Conservation (phyloP, 2,888 invertebrate species). For the Abscondita cerata region DNA sequence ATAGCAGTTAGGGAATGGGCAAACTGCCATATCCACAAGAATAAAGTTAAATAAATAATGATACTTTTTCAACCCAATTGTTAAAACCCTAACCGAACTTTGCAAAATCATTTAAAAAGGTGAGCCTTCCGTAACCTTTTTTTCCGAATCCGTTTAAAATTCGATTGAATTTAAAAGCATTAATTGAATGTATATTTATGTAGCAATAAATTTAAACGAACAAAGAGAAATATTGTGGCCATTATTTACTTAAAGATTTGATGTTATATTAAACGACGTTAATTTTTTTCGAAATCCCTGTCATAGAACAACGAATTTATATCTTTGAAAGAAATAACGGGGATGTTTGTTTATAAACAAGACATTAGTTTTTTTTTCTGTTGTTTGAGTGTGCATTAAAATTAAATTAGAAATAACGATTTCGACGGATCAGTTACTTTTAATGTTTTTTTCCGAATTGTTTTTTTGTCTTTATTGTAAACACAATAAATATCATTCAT, state of each 20-base stretch:
- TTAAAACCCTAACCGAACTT: background rate
- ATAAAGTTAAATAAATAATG: conserved; percentile 11
- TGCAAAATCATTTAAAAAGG: conserved; percentile 3
- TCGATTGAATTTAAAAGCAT: too few relatives aligned
- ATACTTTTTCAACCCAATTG: background rate
- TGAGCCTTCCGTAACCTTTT: too few relatives aligned
- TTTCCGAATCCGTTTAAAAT: too few relatives aligned
- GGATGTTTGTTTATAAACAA: background rate
- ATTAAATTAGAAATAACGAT: conserved; percentile 6
- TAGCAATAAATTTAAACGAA: background rate
- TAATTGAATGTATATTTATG: background rate
- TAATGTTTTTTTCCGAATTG: background rate
- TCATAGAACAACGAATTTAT: background rate
- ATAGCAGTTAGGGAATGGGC: background rate
- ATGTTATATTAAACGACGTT: background rate
- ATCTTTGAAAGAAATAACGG: background rate
- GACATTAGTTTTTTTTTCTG: background rate
- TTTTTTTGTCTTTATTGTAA: too few relatives aligned
- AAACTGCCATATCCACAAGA: conserved; percentile 8
- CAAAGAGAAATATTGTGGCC: background rate
- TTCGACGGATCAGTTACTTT: background rate
- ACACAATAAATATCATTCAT: too few relatives aligned
- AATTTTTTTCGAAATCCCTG: background rate
- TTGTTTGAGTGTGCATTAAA: background rate
- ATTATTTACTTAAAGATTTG: background rate